Percentiles rank a stretch among this genome's conserved stretches.
These are phyloP conservation scores for Pogonocherus hispidulus DNA, from an alignment of 2,888 invertebrate species.

Conservation along the genomic window DNA sequence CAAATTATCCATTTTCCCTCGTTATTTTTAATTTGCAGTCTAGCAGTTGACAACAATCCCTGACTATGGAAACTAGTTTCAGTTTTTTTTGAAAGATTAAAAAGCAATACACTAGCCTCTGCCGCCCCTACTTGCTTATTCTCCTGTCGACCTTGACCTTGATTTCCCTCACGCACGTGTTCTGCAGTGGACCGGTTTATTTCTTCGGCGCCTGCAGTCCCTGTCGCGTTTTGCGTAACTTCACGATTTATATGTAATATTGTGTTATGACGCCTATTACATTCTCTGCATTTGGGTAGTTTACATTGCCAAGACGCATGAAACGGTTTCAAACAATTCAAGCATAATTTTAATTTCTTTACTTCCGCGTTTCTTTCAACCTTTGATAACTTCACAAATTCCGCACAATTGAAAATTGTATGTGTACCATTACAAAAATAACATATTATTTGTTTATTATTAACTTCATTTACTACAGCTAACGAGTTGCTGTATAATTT, in stretches of 20 bases:
- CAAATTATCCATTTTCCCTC: too few species aligned
- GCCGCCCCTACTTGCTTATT: not conserved
- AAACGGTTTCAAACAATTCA: too few species aligned
- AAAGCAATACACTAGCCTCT: not conserved
- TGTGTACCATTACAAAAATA: too few species aligned
- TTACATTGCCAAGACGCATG: too few species aligned
- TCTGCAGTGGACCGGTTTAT: not conserved
- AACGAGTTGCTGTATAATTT: not conserved
- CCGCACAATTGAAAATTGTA: too few species aligned
- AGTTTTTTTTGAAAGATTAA: not conserved
- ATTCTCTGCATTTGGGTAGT: too few species aligned
- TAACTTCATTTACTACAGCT: not conserved
- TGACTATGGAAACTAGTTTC: not conserved
- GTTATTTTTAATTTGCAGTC: not conserved
- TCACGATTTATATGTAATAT: not conserved
- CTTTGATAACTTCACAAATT: not conserved
- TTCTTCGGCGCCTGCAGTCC: not conserved
- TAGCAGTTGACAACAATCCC: not conserved
- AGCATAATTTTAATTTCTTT: slow-evolving; percentile 25
- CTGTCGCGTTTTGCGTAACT: slow-evolving; percentile 7
- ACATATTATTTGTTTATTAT: too few species aligned
- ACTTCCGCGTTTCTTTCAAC: slow-evolving; percentile 4
- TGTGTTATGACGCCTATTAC: not conserved
- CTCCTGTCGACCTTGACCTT: too few species aligned
- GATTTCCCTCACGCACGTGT: not conserved